Evolutionary conservation across 1,140 invertebrate genomes (phyloP).

Genomic region (Psix sp.): DNA sequence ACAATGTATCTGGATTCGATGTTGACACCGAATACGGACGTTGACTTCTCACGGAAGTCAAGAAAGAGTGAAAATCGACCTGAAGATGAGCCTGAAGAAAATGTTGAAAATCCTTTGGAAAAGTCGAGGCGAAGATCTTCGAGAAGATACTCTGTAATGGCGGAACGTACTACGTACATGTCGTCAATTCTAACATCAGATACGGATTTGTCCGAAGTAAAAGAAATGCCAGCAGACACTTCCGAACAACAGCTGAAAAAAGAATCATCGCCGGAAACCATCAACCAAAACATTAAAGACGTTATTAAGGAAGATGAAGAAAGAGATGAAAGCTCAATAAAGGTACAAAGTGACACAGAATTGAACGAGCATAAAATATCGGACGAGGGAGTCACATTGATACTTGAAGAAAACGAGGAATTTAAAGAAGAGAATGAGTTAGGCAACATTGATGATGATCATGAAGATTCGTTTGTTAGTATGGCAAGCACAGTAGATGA

Average conservation of each 20-base stretch:
- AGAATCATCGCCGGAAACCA: too few relatives aligned
- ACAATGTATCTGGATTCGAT: not conserved
- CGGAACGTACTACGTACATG: constrained; percentile 6
- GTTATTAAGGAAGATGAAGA: too few relatives aligned
- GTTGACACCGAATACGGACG: not conserved
- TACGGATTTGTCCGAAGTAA: constrained; percentile 38
- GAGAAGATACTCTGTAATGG: constrained; percentile 5
- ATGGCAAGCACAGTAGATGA: constrained; percentile 47
- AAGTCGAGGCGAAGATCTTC: not conserved
- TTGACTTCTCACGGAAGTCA: not conserved
- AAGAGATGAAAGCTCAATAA: too few relatives aligned
- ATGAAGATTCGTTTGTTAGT: constrained; percentile 65
- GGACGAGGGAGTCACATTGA: constrained; percentile 2
- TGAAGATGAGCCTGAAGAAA: not conserved
- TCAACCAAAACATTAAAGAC: too few relatives aligned
- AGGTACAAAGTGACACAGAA: too few relatives aligned
- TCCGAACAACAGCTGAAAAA: too few relatives aligned
- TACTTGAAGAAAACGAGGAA: constrained; percentile 6
- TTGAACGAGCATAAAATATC: constrained; percentile 11
- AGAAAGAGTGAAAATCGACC: not conserved
- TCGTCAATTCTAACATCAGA: constrained; percentile 30
- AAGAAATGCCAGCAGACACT: too few relatives aligned
- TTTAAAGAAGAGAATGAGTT: constrained; percentile 1
- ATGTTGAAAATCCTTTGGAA: too few relatives aligned
- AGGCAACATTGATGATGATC: constrained; percentile 11